Evolutionary conservation across 1,140 invertebrate species (phyloP).

Genomic region (Augochlora pura): DNA sequence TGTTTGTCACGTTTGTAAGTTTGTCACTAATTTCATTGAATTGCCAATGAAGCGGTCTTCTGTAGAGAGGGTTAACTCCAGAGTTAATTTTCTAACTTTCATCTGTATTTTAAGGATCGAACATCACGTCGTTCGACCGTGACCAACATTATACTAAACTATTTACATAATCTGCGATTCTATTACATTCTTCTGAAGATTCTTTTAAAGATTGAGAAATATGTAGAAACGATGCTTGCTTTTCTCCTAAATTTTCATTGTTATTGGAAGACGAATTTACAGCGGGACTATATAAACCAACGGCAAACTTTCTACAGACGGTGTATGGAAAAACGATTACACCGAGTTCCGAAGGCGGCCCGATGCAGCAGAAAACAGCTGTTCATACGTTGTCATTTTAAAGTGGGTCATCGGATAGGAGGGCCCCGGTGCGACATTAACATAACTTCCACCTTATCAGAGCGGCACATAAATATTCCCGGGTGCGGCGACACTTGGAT

Average conservation of each 20-base stretch:
- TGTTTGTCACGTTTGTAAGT: no score
- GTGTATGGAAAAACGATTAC: background rate
- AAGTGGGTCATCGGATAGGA: slow-evolving; percentile 27
- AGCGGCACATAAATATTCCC: background rate
- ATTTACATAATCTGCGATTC: no score
- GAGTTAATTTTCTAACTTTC: no score
- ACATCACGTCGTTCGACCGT: no score
- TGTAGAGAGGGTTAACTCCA: no score
- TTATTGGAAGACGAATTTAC: background rate
- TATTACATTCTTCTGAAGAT: no score
- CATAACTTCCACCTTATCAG: slow-evolving; percentile 28
- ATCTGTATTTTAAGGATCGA: no score
- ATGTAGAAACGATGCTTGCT: no score
- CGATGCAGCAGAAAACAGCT: slow-evolving; percentile 6
- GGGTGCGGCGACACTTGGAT: background rate
- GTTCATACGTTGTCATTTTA: slow-evolving; percentile 29
- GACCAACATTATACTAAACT: no score
- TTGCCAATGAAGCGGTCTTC: no score
- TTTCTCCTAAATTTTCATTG: background rate
- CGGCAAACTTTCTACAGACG: background rate
- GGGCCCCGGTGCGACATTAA: slow-evolving; percentile 16
- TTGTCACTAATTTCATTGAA: no score
- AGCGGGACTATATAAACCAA: background rate
- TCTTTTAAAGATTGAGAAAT: no score
- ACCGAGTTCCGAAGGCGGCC: background rate